Evolutionary conservation across 2,797 vertebrate genomes (phyloP).

Genomic region (Smutsia gigantea): DNA sequence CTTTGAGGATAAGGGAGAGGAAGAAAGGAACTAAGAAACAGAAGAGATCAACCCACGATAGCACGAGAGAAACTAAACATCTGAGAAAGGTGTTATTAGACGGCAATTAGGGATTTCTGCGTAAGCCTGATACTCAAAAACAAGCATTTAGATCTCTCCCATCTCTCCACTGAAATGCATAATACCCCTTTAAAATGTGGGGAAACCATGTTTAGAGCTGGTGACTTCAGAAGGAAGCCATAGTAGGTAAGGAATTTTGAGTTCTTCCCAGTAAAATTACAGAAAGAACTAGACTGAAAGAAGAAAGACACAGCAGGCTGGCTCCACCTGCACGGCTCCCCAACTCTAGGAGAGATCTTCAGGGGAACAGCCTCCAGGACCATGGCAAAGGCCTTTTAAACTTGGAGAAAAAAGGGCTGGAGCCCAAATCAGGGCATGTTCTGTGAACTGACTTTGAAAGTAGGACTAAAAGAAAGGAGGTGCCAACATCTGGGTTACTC

Average conservation of each 20-base stretch:
- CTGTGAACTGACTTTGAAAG: background rate
- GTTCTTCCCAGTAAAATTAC: background rate
- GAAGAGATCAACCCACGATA: background rate
- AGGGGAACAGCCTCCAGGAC: background rate
- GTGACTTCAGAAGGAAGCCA: background rate
- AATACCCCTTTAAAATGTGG: too few species aligned
- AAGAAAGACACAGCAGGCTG: background rate
- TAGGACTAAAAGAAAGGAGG: background rate
- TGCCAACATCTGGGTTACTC: accelerated
- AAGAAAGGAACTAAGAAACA: slow-evolving; percentile 34
- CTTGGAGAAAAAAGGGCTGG: background rate
- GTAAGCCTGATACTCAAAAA: background rate
- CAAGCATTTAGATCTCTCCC: background rate
- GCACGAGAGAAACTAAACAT: background rate
- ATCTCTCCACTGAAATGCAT: background rate
- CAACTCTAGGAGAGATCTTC: background rate
- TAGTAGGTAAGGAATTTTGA: background rate
- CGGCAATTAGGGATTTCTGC: background rate
- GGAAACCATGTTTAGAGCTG: background rate
- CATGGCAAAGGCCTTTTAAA: background rate
- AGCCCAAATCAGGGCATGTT: background rate
- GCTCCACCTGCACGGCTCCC: background rate
- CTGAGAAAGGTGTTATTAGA: background rate
- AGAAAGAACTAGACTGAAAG: background rate
- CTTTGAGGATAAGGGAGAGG: background rate